Conservation (phyloP, 2,888 invertebrate genomes). For the Malthinus seriepunctatus region DNA sequence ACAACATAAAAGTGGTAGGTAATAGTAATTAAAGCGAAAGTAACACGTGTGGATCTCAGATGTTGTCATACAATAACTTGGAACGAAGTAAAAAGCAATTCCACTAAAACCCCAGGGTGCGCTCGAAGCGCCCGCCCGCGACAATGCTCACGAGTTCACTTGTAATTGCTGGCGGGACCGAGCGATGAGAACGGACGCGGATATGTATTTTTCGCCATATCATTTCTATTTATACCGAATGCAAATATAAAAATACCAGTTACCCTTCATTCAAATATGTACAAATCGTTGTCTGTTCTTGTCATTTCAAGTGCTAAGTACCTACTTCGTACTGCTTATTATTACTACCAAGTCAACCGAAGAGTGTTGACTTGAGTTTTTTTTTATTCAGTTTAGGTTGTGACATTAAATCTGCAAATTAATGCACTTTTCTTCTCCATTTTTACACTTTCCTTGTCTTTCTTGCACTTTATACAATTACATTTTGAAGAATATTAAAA, state of each 20-base stretch:
- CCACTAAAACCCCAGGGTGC: conserved; percentile 47
- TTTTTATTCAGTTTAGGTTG: too few relatives aligned
- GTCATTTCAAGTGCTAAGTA: conserved; percentile 41
- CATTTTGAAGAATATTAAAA: too few relatives aligned
- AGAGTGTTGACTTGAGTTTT: conserved; percentile 29
- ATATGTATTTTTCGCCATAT: conserved; percentile 20
- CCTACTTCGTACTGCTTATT: conserved; percentile 35
- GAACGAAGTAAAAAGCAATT: conserved; percentile 49
- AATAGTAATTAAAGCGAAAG: conserved; percentile 50
- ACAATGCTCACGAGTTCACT: conserved; percentile 44
- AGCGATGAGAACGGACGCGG: conserved; percentile 28
- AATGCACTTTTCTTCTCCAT: too few relatives aligned
- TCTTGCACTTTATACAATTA: too few relatives aligned
- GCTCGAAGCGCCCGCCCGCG: conserved; percentile 35
- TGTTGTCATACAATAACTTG: conserved; percentile 47
- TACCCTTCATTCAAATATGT: conserved; percentile 31
- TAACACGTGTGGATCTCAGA: conserved; percentile 43
- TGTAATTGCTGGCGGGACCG: conserved; percentile 45
- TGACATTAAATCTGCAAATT: too few relatives aligned
- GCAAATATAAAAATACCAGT: conserved; percentile 9
- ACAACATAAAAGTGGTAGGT: conserved; percentile 49
- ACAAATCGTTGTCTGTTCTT: conserved; percentile 40
- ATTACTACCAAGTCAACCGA: conserved; percentile 30
- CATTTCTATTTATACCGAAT: conserved; percentile 10
- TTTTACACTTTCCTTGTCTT: too few relatives aligned